Evolutionary conservation across 1,140 invertebrate species (phyloP).

Genomic region (Drosophila kurseongensis): DNA sequence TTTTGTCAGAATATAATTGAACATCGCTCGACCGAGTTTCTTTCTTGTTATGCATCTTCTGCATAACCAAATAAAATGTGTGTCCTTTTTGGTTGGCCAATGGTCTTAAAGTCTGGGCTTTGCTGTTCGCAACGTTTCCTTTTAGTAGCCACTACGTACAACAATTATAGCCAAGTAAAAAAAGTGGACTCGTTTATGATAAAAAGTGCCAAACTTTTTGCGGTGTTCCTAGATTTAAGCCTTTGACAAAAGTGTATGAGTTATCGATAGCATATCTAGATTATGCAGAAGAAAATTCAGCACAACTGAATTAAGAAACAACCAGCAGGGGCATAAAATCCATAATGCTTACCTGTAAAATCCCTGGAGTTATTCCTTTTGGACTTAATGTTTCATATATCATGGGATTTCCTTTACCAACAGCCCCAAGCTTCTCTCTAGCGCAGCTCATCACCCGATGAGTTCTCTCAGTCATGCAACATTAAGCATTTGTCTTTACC

Average conservation of each 20-base stretch:
- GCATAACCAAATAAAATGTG: background rate
- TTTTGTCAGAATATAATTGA: conserved; percentile 50
- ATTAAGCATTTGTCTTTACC: conserved; percentile 64
- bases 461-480: conserved; percentile 41
- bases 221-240: no score
- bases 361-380: conserved; percentile 2
- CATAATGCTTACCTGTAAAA: conserved; percentile 11
- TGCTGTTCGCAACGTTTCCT: no score
- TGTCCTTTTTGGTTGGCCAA: conserved; percentile 13
- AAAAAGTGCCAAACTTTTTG: no score
- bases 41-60: background rate
- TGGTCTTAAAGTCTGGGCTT: conserved; percentile 25
- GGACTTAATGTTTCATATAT: conserved; percentile 27
- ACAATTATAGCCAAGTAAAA: no score
- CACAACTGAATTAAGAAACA: background rate
- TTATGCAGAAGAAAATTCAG: no score
- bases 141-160: no score
- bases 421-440: conserved; percentile 4
- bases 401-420: conserved; percentile 23
- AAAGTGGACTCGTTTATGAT: no score
- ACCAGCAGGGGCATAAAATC: background rate
- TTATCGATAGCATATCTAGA: no score
- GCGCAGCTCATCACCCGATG: conserved; percentile 27
- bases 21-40: conserved; percentile 22
- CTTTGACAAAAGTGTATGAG: no score